These are phyloP conservation scores for Sebastes trivittatus DNA, from an alignment of 2,797 vertebrate genomes.

Conservation along the genomic window DNA sequence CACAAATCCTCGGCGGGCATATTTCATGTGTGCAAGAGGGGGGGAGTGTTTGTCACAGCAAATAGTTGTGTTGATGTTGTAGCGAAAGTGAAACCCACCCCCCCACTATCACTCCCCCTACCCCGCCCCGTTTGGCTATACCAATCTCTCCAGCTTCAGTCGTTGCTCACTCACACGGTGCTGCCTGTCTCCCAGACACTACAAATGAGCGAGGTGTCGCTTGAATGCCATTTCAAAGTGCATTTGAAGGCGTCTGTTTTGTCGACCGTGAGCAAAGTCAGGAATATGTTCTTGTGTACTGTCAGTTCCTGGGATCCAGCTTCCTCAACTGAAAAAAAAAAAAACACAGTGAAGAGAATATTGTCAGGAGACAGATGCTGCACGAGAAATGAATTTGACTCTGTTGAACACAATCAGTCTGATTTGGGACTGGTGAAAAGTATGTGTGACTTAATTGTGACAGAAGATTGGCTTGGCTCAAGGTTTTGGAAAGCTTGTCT, in stretches of 20 bases:
- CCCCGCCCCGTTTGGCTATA: neutral
- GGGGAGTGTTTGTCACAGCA: conserved; percentile 24
- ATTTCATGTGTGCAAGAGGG: neutral
- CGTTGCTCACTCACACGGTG: neutral
- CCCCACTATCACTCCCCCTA: neutral
- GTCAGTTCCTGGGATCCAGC: neutral
- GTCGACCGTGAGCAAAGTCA: neutral
- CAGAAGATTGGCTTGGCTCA: neutral
- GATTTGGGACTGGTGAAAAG: neutral
- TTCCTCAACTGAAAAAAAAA: neutral
- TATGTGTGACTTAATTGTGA: neutral
- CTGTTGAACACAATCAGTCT: neutral
- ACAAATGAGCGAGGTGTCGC: neutral
- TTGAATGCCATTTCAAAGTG: neutral
- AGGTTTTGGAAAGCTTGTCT: neutral
- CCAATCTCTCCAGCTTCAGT: neutral
- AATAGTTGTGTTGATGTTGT: conserved; percentile 19
- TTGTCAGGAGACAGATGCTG: conserved; percentile 13
- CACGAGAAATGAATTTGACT: neutral
- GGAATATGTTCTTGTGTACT: neutral
- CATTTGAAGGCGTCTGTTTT: neutral
- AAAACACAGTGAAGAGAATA: neutral
- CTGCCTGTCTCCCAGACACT: neutral
- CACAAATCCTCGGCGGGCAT: conserved; percentile 32
- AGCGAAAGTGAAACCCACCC: neutral